phyloP scores from a whole-genome alignment of 64 coral and sea anemone species.

The Montipora capricornis region DNA sequence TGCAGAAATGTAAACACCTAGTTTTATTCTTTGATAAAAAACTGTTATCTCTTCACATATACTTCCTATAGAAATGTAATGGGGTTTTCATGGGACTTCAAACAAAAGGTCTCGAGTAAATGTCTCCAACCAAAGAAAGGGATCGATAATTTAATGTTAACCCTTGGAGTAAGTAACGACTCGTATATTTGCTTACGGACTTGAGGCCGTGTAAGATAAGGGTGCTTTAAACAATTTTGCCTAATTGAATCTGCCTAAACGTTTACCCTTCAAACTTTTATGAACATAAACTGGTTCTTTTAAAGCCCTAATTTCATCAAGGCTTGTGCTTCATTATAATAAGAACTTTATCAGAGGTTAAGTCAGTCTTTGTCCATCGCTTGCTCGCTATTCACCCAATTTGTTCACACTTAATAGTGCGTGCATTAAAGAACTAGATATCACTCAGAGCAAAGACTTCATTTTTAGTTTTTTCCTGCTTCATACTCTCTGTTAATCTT shows the following conservation, averaged over 20 bases:
- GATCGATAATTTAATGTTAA: constrained; percentile 42
- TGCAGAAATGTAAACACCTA: constrained; percentile 54
- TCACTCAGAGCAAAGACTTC: neutral
- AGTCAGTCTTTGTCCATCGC: constrained; percentile 32
- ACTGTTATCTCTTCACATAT: constrained; percentile 66
- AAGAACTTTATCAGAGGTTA: constrained; percentile 65
- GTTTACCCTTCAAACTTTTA: constrained; percentile 30
- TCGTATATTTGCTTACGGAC: constrained; percentile 62
- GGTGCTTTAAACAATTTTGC: constrained; percentile 17
- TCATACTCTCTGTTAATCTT: neutral
- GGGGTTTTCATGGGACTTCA: constrained; percentile 65
- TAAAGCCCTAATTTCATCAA: constrained; percentile 55
- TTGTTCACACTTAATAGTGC: constrained; percentile 38
- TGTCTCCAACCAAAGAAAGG: constrained; percentile 50
- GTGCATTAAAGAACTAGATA: constrained; percentile 47
- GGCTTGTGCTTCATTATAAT: constrained; percentile 33
- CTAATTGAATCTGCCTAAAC: constrained; percentile 67
- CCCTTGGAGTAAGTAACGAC: constrained; percentile 33
- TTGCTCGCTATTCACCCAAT: constrained; percentile 57
- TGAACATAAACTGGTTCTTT: neutral
- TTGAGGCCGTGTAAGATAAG: constrained; percentile 31
- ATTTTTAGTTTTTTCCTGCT: neutral
- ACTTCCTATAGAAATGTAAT: constrained; percentile 76
- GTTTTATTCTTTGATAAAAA: constrained; percentile 52
- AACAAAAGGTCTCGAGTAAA: constrained; percentile 60